phyloP scores from a whole-genome alignment of 2,797 vertebrate genomes.

The Spea hammondii region DNA sequence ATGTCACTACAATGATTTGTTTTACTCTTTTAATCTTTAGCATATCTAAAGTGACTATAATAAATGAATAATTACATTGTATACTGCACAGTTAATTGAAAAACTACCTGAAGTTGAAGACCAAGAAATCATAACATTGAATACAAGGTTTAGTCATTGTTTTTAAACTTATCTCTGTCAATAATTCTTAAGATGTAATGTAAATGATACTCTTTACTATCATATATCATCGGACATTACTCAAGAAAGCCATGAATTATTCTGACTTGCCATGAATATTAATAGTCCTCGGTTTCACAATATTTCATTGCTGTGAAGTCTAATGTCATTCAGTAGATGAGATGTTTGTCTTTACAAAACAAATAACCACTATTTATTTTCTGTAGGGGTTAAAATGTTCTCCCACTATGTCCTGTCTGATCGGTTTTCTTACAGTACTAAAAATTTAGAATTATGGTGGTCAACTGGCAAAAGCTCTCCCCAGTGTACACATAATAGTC shows the following conservation, averaged over 20 bases:
- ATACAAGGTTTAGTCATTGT: constrained; percentile 76
- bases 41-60: constrained; percentile 79
- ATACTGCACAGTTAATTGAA: constrained; percentile 75
- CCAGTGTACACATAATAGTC: not conserved
- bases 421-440: not conserved
- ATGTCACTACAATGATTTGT: constrained; percentile 77
- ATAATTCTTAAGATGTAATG: constrained; percentile 72
- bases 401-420: not conserved
- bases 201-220: constrained; percentile 75
- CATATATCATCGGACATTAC: constrained; percentile 71
- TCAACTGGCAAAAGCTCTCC: no score
- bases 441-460: no score
- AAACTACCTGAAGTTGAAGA: constrained; percentile 73
- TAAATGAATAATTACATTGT: constrained; percentile 78
- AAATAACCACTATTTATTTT: constrained; percentile 57
- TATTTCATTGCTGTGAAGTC: constrained; percentile 69
- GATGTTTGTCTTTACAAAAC: constrained; percentile 64
- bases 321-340: constrained; percentile 49
- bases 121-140: constrained; percentile 77
- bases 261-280: constrained; percentile 73
- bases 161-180: constrained; percentile 78
- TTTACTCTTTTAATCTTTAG: constrained; percentile 76
- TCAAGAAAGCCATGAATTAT: constrained; percentile 73
- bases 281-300: constrained; percentile 66
- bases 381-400: constrained; percentile 14